Conservation (phyloP, 2,888 invertebrate genomes). For the Hartigia nigra region DNA sequence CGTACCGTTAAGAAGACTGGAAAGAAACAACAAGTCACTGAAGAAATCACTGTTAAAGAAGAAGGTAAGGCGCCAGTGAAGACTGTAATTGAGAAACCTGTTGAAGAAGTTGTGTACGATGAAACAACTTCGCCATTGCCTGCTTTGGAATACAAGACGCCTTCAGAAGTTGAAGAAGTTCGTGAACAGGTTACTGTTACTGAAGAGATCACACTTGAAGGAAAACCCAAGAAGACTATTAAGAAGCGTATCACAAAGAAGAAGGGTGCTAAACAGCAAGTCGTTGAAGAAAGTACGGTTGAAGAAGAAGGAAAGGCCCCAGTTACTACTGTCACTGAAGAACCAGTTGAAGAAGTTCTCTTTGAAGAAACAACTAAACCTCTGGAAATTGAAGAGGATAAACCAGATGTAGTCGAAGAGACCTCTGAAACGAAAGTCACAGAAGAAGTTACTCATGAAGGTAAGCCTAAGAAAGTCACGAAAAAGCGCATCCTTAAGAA, state of each 20-base stretch:
- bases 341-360: conserved; percentile 35
- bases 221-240: conserved; percentile 53
- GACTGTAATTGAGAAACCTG: conserved; percentile 42
- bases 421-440: conserved; percentile 42
- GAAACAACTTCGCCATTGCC: conserved; percentile 36
- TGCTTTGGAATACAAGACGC: conserved; percentile 34
- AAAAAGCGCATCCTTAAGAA: conserved; percentile 42
- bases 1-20: conserved; percentile 64
- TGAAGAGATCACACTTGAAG: conserved; percentile 61
- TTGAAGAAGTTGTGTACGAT: conserved; percentile 15
- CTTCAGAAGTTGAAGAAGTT: conserved; percentile 53
- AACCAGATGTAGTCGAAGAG: conserved; percentile 26
- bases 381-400: conserved; percentile 37
- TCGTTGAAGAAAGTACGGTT: conserved; percentile 66
- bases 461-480: conserved; percentile 40
- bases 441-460: conserved; percentile 38
- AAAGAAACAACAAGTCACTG: conserved; percentile 64
- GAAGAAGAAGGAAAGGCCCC: conserved; percentile 65
- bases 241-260: conserved; percentile 62
- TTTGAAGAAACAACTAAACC: conserved; percentile 25
- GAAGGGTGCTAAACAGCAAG: conserved; percentile 62
- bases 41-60: conserved; percentile 66
- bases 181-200: conserved; percentile 53
- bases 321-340: conserved; percentile 52
- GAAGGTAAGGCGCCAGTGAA: conserved; percentile 63